Percentiles rank a stretch among this genome's conserved stretches.
Conservation (phyloP, 2,797 vertebrate species). For the Anomalospiza imberbis region DNA sequence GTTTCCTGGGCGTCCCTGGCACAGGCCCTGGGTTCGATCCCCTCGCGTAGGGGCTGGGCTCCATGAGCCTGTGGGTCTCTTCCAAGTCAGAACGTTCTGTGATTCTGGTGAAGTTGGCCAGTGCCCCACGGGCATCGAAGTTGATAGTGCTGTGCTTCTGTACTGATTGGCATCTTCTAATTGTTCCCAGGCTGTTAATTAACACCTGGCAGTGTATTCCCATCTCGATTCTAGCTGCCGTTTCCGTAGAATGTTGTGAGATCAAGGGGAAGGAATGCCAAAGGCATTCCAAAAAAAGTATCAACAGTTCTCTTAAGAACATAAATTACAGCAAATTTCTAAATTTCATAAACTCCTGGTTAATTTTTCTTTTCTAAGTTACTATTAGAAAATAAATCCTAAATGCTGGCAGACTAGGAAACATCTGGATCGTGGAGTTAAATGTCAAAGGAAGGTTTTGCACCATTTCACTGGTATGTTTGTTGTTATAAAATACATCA, state of each 20-base stretch:
- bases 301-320: not conserved
- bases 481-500: not conserved
- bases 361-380: not conserved
- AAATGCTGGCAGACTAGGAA: not conserved
- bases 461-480: not conserved
- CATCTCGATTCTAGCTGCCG: not conserved
- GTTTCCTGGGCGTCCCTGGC: not conserved
- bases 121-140: not conserved
- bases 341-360: not conserved
- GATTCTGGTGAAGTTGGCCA: not conserved
- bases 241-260: not conserved
- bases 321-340: not conserved
- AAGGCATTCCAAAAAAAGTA: not conserved
- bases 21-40: fast-evolving
- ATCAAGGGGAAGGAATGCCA: not conserved
- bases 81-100: not conserved
- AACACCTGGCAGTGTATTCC: not conserved
- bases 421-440: not conserved
- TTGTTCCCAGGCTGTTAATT: not conserved
- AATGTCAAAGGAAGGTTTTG: not conserved
- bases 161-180: not conserved
- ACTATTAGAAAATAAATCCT: not conserved
- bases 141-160: not conserved
- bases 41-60: not conserved
- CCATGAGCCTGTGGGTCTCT: too few relatives aligned